Evolutionary conservation across 2,888 invertebrate species (phyloP).

Genomic region (Allophyes oxyacanthae): DNA sequence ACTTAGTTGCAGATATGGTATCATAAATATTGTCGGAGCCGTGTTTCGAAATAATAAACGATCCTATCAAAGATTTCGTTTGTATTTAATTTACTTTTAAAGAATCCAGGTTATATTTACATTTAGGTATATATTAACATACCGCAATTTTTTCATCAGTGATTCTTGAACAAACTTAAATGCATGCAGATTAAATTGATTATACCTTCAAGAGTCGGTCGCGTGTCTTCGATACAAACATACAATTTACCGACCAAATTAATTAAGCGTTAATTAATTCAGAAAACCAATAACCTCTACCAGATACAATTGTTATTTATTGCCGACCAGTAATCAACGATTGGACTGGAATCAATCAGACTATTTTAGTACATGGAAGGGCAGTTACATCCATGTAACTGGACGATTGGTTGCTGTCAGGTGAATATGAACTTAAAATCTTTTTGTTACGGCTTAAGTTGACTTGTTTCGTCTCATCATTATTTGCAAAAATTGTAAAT

Average conservation of each 20-base stretch:
- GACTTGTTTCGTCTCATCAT: constrained; percentile 12
- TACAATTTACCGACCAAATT: constrained; percentile 42
- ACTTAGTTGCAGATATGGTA: constrained; percentile 17
- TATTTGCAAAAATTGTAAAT: constrained; percentile 51
- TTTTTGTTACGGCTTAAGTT: constrained; percentile 22
- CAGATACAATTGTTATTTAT: constrained; percentile 62
- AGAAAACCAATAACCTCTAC: constrained; percentile 35
- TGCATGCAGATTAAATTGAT: constrained; percentile 34
- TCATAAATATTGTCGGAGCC: constrained; percentile 11
- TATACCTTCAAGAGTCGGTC: constrained; percentile 35
- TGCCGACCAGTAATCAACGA: constrained; percentile 62
- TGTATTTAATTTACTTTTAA: too few relatives aligned
- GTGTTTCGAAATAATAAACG: constrained; percentile 12
- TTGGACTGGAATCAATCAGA: constrained; percentile 69
- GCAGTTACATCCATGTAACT: constrained; percentile 41
- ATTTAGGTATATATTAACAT: too few relatives aligned
- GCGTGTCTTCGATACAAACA: constrained; percentile 22
- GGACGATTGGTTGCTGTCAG: constrained; percentile 1
- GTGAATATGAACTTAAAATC: constrained; percentile 33
- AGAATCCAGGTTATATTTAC: too few relatives aligned
- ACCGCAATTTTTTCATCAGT: neutral
- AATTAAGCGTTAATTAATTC: constrained; percentile 53
- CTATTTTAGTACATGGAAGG: constrained; percentile 60
- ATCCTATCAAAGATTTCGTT: neutral
- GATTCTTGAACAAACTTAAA: constrained; percentile 13